Conservation (phyloP, 1,140 invertebrate genomes). For the Andricus grossulariae region DNA sequence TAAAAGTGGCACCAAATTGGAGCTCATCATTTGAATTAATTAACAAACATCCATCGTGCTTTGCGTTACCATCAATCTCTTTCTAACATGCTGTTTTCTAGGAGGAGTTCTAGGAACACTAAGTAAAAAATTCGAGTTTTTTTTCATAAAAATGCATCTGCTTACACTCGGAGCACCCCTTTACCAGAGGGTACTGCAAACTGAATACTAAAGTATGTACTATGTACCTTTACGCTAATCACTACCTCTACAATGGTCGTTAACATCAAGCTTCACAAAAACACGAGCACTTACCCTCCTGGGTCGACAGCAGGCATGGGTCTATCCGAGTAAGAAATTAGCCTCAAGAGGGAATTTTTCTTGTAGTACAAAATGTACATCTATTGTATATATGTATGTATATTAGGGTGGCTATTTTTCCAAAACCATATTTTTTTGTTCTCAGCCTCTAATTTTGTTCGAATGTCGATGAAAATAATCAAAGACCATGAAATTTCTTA, state of each 20-base stretch:
- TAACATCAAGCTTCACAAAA: slow-evolving; percentile 58
- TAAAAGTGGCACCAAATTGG: background rate
- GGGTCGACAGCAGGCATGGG: slow-evolving; percentile 72
- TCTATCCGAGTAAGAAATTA: slow-evolving; percentile 66
- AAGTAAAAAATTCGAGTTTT: background rate
- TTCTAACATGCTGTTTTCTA: slow-evolving; percentile 22
- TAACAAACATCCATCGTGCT: slow-evolving; percentile 24
- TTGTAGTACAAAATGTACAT: slow-evolving; percentile 35
- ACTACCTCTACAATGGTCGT: slow-evolving; percentile 55
- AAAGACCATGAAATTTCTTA: too few species aligned
- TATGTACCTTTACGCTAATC: slow-evolving; percentile 49
- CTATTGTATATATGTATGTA: slow-evolving; percentile 22
- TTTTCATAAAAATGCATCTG: slow-evolving; percentile 3
- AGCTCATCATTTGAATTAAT: background rate
- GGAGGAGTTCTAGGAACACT: background rate
- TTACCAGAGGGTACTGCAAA: background rate
- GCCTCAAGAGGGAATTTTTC: slow-evolving; percentile 53
- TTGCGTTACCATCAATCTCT: slow-evolving; percentile 12
- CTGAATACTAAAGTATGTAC: slow-evolving; percentile 21
- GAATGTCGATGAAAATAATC: too few species aligned
- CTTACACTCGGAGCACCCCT: background rate
- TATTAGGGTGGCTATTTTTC: too few species aligned
- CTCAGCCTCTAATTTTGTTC: too few species aligned
- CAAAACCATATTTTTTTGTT: too few species aligned
- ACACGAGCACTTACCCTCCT: slow-evolving; percentile 71